phyloP scores from a whole-genome alignment of 2,888 invertebrate species.

The Thysanoteuthis rhombus region DNA sequence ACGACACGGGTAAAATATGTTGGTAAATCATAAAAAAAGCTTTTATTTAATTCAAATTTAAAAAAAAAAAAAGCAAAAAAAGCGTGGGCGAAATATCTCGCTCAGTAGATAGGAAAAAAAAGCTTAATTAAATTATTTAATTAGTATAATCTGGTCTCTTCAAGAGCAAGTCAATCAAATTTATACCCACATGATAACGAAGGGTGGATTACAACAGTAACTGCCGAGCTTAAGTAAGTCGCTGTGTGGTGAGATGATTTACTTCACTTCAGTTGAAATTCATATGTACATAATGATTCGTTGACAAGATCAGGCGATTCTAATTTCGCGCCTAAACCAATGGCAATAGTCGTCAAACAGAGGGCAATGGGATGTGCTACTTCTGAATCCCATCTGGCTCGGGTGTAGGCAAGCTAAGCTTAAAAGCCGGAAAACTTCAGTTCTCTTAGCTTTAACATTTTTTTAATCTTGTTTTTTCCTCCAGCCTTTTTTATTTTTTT shows the following conservation, averaged over 20 bases:
- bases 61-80: too few species aligned
- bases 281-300: background rate
- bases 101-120: too few species aligned
- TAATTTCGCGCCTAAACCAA: background rate
- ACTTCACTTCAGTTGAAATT: background rate
- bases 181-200: background rate
- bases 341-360: background rate
- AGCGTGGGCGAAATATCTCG: too few species aligned
- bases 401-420: background rate
- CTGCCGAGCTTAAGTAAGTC: background rate
- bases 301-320: background rate
- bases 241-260: background rate
- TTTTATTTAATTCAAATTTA: too few species aligned
- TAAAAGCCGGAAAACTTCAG: background rate
- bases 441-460: background rate
- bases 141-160: background rate
- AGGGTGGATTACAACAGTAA: background rate
- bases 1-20: too few species aligned
- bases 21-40: too few species aligned
- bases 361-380: too few species aligned
- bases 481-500: background rate
- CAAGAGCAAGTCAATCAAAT: background rate
- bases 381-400: background rate
- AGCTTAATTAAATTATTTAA: too few species aligned
- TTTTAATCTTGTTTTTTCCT: background rate